phyloP scores from a whole-genome alignment of 2,888 invertebrate genomes.

The Schizaphis graminum region DNA sequence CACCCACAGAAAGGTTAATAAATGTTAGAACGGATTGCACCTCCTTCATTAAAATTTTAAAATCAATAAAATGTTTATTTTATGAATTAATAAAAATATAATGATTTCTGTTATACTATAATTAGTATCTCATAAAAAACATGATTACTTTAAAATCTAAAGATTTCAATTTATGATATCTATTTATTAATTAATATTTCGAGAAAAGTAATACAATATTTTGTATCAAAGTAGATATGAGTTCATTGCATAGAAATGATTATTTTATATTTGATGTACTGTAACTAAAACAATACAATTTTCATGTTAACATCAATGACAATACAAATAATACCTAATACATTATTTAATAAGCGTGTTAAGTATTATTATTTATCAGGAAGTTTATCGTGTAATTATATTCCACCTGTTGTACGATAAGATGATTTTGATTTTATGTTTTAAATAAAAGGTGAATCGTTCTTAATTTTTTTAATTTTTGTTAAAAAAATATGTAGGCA shows the following conservation, averaged over 20 bases:
- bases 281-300: neutral
- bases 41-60: neutral
- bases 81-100: neutral
- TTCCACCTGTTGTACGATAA: neutral
- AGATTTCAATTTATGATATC: neutral
- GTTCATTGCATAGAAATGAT: neutral
- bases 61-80: neutral
- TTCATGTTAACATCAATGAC: neutral
- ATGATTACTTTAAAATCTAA: neutral
- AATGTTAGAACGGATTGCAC: neutral
- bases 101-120: neutral
- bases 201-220: neutral
- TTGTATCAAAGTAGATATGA: neutral
- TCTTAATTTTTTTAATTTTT: neutral
- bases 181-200: neutral
- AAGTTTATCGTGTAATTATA: neutral
- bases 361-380: neutral
- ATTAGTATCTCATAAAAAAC: neutral
- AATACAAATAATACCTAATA: constrained; percentile 1
- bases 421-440: constrained; percentile 36
- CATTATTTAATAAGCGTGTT: neutral
- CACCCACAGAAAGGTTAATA: neutral
- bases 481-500: neutral
- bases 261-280: neutral
- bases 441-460: constrained; percentile 21